Percentiles rank a stretch among this genome's conserved stretches.
phyloP scores from a whole-genome alignment of 2,888 invertebrate species.

The Drosophila robusta region DNA sequence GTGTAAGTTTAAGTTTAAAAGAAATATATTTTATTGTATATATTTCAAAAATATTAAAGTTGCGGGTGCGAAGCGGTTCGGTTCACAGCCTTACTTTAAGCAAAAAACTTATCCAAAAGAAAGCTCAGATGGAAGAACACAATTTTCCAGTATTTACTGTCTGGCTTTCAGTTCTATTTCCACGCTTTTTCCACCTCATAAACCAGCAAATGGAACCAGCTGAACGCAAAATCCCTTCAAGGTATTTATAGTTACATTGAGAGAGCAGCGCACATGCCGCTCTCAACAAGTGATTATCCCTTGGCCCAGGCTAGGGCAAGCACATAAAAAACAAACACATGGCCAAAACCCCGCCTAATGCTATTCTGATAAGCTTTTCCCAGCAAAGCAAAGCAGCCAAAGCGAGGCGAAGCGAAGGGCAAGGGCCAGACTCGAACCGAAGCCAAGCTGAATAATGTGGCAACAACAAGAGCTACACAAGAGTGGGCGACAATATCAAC shows the following conservation, averaged over 20 bases:
- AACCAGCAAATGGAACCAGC: constrained; percentile 6
- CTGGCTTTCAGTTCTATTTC: constrained; percentile 5
- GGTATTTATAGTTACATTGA: constrained; percentile 1
- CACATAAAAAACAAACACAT: constrained; percentile 39
- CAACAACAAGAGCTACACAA: constrained; percentile 23
- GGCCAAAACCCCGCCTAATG: constrained; percentile 43
- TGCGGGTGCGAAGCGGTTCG: too few species aligned
- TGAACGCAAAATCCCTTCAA: constrained; percentile 17
- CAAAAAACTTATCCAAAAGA: background rate
- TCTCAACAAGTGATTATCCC: constrained; percentile 45
- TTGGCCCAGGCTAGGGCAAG: constrained; percentile 11
- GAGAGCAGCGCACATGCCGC: constrained; percentile 2
- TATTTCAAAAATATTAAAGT: too few species aligned
- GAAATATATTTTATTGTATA: too few species aligned
- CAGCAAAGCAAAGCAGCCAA: constrained; percentile 1
- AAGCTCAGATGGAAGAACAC: background rate
- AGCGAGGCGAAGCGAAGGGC: constrained; percentile 48
- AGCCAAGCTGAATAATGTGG: constrained; percentile 40
- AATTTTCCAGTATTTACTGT: constrained; percentile 1
- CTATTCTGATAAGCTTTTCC: constrained; percentile 50
- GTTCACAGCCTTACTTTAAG: background rate
- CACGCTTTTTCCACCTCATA: constrained; percentile 9
- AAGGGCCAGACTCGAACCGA: constrained; percentile 54
- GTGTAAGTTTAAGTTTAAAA: too few species aligned
- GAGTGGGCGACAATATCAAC: constrained; percentile 36